Conservation (phyloP, 2,888 invertebrate genomes). For the Aporophyla lueneburgensis region DNA sequence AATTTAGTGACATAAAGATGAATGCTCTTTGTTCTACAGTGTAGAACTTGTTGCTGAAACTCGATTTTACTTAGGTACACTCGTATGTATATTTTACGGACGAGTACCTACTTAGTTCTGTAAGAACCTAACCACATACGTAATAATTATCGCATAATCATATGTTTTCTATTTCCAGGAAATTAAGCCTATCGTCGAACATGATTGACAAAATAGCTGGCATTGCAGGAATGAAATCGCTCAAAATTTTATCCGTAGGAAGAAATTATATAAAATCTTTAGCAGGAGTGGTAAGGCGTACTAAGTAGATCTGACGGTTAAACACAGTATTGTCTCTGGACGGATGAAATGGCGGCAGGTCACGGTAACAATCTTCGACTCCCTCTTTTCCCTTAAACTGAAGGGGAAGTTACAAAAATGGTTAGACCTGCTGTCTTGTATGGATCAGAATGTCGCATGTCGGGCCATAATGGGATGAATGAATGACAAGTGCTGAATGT, state of each 20-base stretch:
- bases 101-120: too few species aligned
- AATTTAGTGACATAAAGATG: neutral
- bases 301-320: too few species aligned
- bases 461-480: too few species aligned
- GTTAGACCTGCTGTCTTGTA: too few species aligned
- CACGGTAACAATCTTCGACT: too few species aligned
- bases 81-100: neutral
- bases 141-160: neutral
- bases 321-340: too few species aligned
- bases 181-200: constrained; percentile 97
- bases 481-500: too few species aligned
- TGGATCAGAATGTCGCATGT: too few species aligned
- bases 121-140: neutral
- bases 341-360: too few species aligned
- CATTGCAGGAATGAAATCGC: constrained; percentile 94
- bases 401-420: too few species aligned
- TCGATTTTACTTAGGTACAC: neutral
- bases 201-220: constrained; percentile 98
- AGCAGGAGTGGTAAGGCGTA: constrained; percentile 93
- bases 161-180: constrained; percentile 88
- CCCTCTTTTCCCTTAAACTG: too few species aligned
- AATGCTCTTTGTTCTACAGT: constrained; percentile 1
- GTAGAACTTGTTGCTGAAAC: neutral
- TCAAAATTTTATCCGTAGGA: constrained; percentile 96
- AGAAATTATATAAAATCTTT: constrained; percentile 97